Conservation (phyloP, 2,113 vertebrate species). For the Crocuta crocuta region DNA sequence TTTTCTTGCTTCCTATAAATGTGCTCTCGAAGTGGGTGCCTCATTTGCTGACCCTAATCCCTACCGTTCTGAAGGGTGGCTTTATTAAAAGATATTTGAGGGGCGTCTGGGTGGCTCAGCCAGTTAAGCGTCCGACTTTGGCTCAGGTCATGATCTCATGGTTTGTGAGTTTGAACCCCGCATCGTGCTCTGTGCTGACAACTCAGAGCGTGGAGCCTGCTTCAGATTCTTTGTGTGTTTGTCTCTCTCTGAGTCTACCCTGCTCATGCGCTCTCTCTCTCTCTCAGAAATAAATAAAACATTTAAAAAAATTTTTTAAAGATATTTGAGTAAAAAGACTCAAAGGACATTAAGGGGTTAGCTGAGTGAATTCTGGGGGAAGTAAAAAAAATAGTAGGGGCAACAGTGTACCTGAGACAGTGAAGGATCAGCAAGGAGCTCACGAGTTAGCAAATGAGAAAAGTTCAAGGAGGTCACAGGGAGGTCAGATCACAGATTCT, state of each 20-base stretch:
- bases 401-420: neutral
- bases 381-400: neutral
- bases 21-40: neutral
- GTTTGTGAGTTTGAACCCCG: too few species aligned
- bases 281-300: too few species aligned
- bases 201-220: too few species aligned
- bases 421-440: neutral
- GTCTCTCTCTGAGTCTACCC: too few species aligned
- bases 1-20: neutral
- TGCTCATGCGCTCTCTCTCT: too few species aligned
- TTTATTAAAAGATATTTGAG: neutral
- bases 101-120: too few species aligned
- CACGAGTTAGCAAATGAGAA: neutral
- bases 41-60: neutral
- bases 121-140: too few species aligned
- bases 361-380: neutral
- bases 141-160: too few species aligned
- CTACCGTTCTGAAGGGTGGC: accelerated
- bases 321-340: neutral
- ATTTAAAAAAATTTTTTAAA: neutral
- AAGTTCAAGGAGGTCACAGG: neutral
- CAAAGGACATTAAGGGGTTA: neutral
- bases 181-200: too few species aligned
- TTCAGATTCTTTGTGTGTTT: too few species aligned
- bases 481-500: neutral